Base-by-base conservation (phyloP, 2,888 invertebrate genomes). In the Netelia virgata region DNA sequence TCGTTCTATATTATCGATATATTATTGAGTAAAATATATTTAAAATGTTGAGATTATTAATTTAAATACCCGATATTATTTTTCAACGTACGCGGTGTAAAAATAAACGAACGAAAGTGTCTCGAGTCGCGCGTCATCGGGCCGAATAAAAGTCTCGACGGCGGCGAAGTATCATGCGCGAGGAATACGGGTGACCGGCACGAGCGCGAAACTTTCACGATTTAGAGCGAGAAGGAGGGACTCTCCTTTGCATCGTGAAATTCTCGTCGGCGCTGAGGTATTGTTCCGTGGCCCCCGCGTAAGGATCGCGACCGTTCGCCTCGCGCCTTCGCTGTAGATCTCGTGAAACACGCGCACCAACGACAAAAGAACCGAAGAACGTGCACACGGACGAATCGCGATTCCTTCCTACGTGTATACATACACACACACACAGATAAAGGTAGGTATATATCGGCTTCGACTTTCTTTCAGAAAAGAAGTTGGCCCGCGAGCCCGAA, bases 401-500 rank as follows among this genome's bases (percentile, higher is more conserved):
- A 74, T 74, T 75, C 70, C 41, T 36, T 20, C 59, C 61, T 11
- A 41, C n/a, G 18, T 53, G 41, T 36, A n/a, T 53, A 23, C 23
- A 23, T 23, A 23, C 0, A 28, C 28, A 28, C 28, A 5, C 28
- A 5, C 5, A 28, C 28, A 28, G 28, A n/a, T n/a, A n/a, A n/a
- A 5, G 28, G 5, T 28, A 28, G 3, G 5, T 28, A 28, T 28
- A 28, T 28, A 43, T 68, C 43, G 77, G 61, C 68, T 69, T 77
- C 55, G 61, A 82, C 85, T 82, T 85, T 85, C 82, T 82, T 85
- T 72, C 70, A 72, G 78, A 78, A 84, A 82, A 82, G 66, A 74
- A 75, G 57, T 79, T 80, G 64, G 79, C 69, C 70, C 50, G 74
- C 70, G 47, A 61, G 70, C 59, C 55, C 69, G n/a, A 82, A 72